These are phyloP conservation scores for Xylophagus ater DNA, from an alignment of 2,888 invertebrate species.

Conservation along the genomic window DNA sequence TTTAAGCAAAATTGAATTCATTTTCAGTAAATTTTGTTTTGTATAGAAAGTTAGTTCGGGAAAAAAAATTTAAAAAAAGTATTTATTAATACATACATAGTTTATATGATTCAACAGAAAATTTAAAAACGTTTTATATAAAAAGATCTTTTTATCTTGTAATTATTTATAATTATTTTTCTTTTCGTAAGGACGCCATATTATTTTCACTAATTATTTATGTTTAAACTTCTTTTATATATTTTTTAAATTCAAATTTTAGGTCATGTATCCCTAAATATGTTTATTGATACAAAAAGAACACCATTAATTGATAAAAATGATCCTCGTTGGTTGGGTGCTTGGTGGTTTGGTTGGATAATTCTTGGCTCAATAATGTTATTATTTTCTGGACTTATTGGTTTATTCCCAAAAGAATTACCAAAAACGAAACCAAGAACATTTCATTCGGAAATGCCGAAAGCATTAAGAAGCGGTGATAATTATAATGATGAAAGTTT, in stretches of 20 bases:
- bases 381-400: conserved; percentile 49
- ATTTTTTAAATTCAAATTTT: background rate
- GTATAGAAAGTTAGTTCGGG: no score
- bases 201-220: no score
- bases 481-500: conserved; percentile 25
- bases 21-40: no score
- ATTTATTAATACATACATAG: no score
- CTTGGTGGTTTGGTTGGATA: conserved; percentile 66
- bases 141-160: no score
- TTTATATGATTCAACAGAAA: no score
- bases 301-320: conserved; percentile 48
- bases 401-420: conserved; percentile 48
- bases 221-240: background rate
- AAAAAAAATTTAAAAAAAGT: no score
- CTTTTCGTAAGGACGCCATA: no score
- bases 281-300: conserved; percentile 49
- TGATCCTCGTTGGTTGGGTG: conserved; percentile 59
- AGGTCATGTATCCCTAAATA: conserved; percentile 40
- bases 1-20: no score
- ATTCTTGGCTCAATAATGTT: conserved; percentile 44
- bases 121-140: no score
- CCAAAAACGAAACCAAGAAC: conserved; percentile 24
- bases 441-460: conserved; percentile 30
- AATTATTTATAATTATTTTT: no score
- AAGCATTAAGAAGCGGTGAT: conserved; percentile 29